A percentile compares a stretch with the other conserved stretches of the same genome.
Evolutionary conservation across 2,888 invertebrate species (phyloP).

Genomic region (Sesia apiformis): DNA sequence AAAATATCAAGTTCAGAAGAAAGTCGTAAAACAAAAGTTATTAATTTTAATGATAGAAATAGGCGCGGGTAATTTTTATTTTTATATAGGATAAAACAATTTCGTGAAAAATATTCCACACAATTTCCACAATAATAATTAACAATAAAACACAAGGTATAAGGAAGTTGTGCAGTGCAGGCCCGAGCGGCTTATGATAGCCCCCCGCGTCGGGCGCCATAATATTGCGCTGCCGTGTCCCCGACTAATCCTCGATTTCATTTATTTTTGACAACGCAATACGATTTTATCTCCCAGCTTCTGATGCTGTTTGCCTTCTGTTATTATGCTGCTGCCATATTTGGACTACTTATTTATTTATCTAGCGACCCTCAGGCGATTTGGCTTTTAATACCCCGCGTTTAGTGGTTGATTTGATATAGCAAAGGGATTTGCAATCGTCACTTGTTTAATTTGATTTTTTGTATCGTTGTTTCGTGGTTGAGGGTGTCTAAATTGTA

Average conservation of each 20-base stretch:
- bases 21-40: too few relatives aligned
- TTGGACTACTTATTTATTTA: slow-evolving; percentile 70
- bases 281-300: slow-evolving; percentile 74
- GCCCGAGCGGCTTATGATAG: slow-evolving; percentile 39
- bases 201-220: slow-evolving; percentile 61
- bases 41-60: too few relatives aligned
- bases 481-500: neutral
- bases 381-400: slow-evolving; percentile 60
- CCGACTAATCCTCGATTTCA: slow-evolving; percentile 72
- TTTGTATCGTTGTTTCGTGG: slow-evolving; percentile 9
- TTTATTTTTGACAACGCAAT: slow-evolving; percentile 76
- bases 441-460: slow-evolving; percentile 34
- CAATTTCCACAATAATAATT: too few relatives aligned
- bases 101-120: too few relatives aligned
- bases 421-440: slow-evolving; percentile 27
- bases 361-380: slow-evolving; percentile 57
- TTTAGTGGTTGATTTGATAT: slow-evolving; percentile 54
- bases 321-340: slow-evolving; percentile 67
- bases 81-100: too few relatives aligned
- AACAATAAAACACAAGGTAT: neutral
- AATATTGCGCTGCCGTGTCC: slow-evolving; percentile 68
- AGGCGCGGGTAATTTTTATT: too few relatives aligned
- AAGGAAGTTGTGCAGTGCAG: neutral
- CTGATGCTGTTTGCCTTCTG: slow-evolving; percentile 74
- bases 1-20: too few relatives aligned